A percentile compares a stretch with the other conserved stretches of the same genome.
Conservation (phyloP, 2,888 invertebrate species). For the Euspilapteryx auroguttella region DNA sequence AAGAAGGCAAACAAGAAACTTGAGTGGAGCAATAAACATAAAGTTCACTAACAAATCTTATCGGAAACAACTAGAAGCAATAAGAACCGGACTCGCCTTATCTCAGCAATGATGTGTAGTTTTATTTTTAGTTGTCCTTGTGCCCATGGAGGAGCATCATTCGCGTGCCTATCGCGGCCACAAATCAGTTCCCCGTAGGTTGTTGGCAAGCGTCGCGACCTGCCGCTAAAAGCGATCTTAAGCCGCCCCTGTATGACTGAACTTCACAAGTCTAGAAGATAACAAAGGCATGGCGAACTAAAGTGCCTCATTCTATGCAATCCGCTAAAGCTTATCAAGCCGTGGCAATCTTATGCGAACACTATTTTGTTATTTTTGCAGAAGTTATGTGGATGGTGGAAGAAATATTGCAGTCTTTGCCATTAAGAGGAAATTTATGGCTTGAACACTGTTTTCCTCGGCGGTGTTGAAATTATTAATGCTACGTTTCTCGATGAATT, state of each 20-base stretch:
- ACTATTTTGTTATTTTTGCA: slow-evolving; percentile 51
- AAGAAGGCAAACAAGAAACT: too few relatives aligned
- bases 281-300: slow-evolving; percentile 24
- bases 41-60: too few relatives aligned
- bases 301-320: slow-evolving; percentile 34
- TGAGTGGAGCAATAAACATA: too few relatives aligned
- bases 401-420: slow-evolving; percentile 36
- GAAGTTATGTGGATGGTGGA: slow-evolving; percentile 45
- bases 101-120: slow-evolving; percentile 21
- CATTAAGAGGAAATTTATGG: slow-evolving; percentile 40
- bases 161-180: slow-evolving; percentile 37
- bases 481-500: slow-evolving; percentile 16
- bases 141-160: slow-evolving; percentile 35
- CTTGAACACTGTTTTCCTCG: slow-evolving; percentile 22
- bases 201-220: slow-evolving; percentile 21
- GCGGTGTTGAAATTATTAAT: slow-evolving; percentile 39
- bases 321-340: slow-evolving; percentile 29
- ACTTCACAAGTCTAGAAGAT: slow-evolving; percentile 15
- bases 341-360: slow-evolving; percentile 31
- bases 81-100: slow-evolving; percentile 20
- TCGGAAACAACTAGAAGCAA: slow-evolving; percentile 18
- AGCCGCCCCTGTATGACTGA: slow-evolving; percentile 17
- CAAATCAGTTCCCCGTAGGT: slow-evolving; percentile 40
- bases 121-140: slow-evolving; percentile 42
- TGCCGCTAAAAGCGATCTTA: slow-evolving; percentile 13